phyloP scores from a whole-genome alignment of 2,797 vertebrate genomes.

The Darevskia mixta region DNA sequence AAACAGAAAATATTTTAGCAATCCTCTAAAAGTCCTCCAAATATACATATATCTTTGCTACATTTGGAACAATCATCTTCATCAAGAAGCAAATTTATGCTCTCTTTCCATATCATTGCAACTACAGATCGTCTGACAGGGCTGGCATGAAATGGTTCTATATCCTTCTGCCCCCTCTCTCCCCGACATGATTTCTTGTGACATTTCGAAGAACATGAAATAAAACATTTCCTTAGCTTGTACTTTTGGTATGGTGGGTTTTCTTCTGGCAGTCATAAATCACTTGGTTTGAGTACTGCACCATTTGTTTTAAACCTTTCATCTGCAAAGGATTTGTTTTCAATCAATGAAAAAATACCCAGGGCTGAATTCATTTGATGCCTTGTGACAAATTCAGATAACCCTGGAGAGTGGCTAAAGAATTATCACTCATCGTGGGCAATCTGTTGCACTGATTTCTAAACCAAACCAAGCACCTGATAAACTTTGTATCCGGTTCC shows the following conservation, averaged over 20 bases:
- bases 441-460: neutral
- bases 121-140: slow-evolving; percentile 57
- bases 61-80: slow-evolving; percentile 75
- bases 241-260: neutral
- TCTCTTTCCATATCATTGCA: slow-evolving; percentile 76
- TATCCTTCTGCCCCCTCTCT: slow-evolving; percentile 44
- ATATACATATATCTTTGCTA: slow-evolving; percentile 73
- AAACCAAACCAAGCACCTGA: neutral
- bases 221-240: slow-evolving; percentile 33
- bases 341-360: neutral
- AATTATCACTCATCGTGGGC: neutral
- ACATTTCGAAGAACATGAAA: slow-evolving; percentile 44
- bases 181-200: slow-evolving; percentile 45
- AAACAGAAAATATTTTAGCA: slow-evolving; percentile 59
- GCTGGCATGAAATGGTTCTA: slow-evolving; percentile 67
- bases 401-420: neutral
- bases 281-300: accelerated
- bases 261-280: slow-evolving; percentile 6
- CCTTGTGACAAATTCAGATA: neutral
- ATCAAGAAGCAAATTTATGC: slow-evolving; percentile 73
- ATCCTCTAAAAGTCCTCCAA: slow-evolving; percentile 67
- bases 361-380: neutral
- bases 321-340: slow-evolving; percentile 28
- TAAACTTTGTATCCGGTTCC: neutral
- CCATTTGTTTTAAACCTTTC: slow-evolving; percentile 11